Conservation (phyloP, 2,113 vertebrate species). For the Plecotus auritus region DNA sequence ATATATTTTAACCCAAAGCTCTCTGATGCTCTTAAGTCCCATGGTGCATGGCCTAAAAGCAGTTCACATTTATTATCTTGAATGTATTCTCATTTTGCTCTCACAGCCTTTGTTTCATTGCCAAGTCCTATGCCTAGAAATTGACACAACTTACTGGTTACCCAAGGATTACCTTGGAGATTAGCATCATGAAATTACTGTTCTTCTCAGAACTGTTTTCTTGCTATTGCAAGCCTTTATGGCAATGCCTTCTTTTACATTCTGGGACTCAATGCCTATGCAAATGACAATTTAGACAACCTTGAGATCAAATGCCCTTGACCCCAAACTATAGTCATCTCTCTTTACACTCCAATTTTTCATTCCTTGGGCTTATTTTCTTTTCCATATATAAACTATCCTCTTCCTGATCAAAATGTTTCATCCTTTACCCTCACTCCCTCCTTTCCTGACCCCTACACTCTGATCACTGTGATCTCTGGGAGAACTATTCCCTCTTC, state of each 20-base stretch:
- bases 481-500: not conserved
- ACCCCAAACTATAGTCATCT: not conserved
- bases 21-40: not conserved
- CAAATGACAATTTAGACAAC: not conserved
- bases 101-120: not conserved
- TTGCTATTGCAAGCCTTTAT: not conserved
- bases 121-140: not conserved
- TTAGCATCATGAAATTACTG: not conserved
- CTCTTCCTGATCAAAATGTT: not conserved
- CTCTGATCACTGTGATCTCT: not conserved
- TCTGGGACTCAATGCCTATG: not conserved
- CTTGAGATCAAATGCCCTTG: not conserved
- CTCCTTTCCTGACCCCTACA: not conserved
- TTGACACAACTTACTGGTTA: not conserved
- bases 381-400: not conserved
- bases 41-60: not conserved
- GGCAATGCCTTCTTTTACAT: not conserved
- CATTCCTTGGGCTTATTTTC: not conserved
- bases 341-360: not conserved
- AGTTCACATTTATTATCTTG: not conserved
- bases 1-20: constrained; percentile 2
- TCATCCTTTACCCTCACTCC: not conserved
- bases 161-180: not conserved
- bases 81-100: not conserved
- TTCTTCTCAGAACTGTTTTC: not conserved